Conservation (phyloP, 2,113 vertebrate species). For the Forbesichthys papilliferus region DNA sequence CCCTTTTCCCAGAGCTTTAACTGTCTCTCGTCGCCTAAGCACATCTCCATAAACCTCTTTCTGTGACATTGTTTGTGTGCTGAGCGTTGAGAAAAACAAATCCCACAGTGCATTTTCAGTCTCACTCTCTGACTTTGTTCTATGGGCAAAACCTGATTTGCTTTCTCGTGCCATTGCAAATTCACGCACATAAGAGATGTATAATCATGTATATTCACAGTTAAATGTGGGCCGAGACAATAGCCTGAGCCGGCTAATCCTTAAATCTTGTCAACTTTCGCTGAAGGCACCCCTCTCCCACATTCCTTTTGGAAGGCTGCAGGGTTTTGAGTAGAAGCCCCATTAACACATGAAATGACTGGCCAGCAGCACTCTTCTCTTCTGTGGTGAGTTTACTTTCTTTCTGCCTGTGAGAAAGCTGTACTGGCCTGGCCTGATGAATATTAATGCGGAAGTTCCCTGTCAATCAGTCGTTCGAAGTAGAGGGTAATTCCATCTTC, state of each 20-base stretch:
- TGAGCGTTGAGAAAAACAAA: slow-evolving; percentile 19
- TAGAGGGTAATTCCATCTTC: slow-evolving; percentile 3
- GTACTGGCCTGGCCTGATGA: slow-evolving; percentile 60
- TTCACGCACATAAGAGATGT: slow-evolving; percentile 48
- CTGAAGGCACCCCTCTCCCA: slow-evolving; percentile 35
- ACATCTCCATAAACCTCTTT: slow-evolving; percentile 47
- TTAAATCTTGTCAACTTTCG: slow-evolving; percentile 70
- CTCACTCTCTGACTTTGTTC: neutral
- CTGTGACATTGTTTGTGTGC: slow-evolving; percentile 23
- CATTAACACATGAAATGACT: slow-evolving; percentile 75
- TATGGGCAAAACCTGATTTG: slow-evolving; percentile 2
- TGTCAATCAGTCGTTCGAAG: slow-evolving; percentile 64
- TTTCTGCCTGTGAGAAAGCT: slow-evolving; percentile 77
- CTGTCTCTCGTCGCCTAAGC: slow-evolving; percentile 50
- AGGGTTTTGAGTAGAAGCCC: slow-evolving; percentile 66
- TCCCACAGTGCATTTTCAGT: slow-evolving; percentile 4
- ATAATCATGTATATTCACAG: slow-evolving; percentile 44
- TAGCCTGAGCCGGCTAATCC: slow-evolving; percentile 63
- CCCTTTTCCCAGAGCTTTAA: slow-evolving; percentile 63
- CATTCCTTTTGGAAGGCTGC: slow-evolving; percentile 53
- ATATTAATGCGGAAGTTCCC: slow-evolving; percentile 71
- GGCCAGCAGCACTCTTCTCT: slow-evolving; percentile 63
- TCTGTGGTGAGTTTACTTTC: slow-evolving; percentile 68
- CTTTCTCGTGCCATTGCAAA: slow-evolving; percentile 25
- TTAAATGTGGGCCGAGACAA: slow-evolving; percentile 52